Percentiles rank a stretch among this genome's conserved stretches.
Conservation (phyloP, 1,140 invertebrate genomes). For the Heliconius eleuchia region DNA sequence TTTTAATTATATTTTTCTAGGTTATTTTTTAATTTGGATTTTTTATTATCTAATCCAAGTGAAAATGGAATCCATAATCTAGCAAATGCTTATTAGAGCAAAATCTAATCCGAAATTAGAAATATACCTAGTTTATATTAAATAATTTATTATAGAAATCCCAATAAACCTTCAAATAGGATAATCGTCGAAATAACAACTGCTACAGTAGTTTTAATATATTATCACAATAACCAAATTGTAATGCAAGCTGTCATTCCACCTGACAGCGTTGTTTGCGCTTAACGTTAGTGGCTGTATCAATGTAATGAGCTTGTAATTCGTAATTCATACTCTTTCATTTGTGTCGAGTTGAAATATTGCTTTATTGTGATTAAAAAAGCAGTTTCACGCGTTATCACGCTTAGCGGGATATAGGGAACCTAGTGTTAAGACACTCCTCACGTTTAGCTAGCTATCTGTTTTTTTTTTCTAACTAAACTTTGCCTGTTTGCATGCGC, state of each 20-base stretch:
- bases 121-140: background rate
- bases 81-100: background rate
- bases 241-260: conserved; percentile 7
- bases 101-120: background rate
- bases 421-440: too few species aligned
- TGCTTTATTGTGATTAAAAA: conserved; percentile 3
- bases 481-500: too few species aligned
- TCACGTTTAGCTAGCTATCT: too few species aligned
- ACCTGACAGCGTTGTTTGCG: background rate
- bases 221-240: conserved; percentile 8
- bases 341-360: conserved; percentile 20
- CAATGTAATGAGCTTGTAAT: conserved; percentile 20
- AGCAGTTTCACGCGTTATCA: too few species aligned
- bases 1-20: too few species aligned
- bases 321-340: background rate
- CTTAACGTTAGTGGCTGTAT: conserved; percentile 5
- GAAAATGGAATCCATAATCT: too few species aligned
- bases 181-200: background rate
- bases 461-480: too few species aligned
- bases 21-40: too few species aligned
- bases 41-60: too few species aligned
- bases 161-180: background rate
- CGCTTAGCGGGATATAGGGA: too few species aligned
- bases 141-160: background rate
- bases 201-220: background rate